phyloP scores from a whole-genome alignment of 2,888 invertebrate species.

The Lamellibrachia columna region DNA sequence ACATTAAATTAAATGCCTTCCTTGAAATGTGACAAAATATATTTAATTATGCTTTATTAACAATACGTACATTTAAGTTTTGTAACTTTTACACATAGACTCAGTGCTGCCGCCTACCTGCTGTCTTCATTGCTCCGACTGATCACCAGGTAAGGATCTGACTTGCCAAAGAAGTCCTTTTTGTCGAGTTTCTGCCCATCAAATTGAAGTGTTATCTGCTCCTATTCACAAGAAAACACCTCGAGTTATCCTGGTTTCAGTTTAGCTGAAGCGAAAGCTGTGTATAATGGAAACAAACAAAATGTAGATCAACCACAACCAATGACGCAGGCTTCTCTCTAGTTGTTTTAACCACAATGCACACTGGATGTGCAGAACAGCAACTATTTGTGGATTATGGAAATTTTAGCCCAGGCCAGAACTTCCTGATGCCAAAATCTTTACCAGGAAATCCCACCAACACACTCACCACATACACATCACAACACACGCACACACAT shows the following conservation, averaged over 20 bases:
- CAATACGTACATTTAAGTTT: background rate
- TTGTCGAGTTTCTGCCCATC: conserved; percentile 66
- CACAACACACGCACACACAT: no score
- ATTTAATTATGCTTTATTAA: background rate
- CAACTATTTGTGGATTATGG: background rate
- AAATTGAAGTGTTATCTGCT: conserved; percentile 62
- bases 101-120: conserved; percentile 52
- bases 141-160: conserved; percentile 68
- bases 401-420: no score
- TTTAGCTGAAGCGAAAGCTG: background rate
- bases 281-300: conserved; percentile 20
- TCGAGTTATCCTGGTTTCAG: background rate
- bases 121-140: conserved; percentile 67
- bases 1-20: background rate
- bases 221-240: conserved; percentile 47
- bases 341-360: no score
- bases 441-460: no score
- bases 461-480: no score
- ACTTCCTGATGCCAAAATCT: no score
- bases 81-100: background rate
- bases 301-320: background rate
- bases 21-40: no score
- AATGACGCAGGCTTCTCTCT: no score
- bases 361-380: no score
- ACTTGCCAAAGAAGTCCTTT: conserved; percentile 69